Evolutionary conservation across 1,140 invertebrate species (phyloP).

Genomic region (Chironomus striatipennis): DNA sequence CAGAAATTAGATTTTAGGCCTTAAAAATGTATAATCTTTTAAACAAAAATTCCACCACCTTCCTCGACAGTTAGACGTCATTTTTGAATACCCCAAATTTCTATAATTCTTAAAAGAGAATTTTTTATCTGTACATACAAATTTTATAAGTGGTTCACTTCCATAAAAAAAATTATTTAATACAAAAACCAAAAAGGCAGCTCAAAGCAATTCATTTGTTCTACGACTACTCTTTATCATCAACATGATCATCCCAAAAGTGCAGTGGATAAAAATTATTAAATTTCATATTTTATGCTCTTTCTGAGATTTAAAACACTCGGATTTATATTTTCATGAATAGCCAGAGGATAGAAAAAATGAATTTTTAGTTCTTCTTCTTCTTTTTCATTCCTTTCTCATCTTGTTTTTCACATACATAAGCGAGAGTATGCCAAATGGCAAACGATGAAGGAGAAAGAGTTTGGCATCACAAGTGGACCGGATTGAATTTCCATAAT

Average conservation of each 20-base stretch:
- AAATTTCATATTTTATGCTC: constrained; percentile 22
- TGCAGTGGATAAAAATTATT: constrained; percentile 16
- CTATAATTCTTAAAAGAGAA: too few species aligned
- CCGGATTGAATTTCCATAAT: constrained; percentile 22
- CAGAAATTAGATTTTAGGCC: too few species aligned
- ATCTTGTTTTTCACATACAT: neutral
- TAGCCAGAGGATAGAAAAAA: neutral
- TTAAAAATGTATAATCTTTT: too few species aligned
- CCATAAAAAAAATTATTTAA: too few species aligned
- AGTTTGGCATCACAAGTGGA: neutral
- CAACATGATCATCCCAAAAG: constrained; percentile 7
- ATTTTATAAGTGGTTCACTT: too few species aligned
- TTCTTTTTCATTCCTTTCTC: neutral
- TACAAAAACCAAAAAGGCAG: neutral
- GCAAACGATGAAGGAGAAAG: neutral
- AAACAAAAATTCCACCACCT: too few species aligned
- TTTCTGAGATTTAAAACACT: constrained; percentile 17
- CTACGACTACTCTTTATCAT: neutral
- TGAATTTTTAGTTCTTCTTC: neutral
- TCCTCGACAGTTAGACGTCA: too few species aligned
- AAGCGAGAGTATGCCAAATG: too few species aligned
- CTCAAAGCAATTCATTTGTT: neutral
- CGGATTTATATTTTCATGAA: constrained; percentile 6
- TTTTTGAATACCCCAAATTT: too few species aligned
- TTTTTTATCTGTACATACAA: too few species aligned